Evolutionary conservation across 2,888 invertebrate genomes (phyloP).

Genomic region (Smittia aterrima): DNA sequence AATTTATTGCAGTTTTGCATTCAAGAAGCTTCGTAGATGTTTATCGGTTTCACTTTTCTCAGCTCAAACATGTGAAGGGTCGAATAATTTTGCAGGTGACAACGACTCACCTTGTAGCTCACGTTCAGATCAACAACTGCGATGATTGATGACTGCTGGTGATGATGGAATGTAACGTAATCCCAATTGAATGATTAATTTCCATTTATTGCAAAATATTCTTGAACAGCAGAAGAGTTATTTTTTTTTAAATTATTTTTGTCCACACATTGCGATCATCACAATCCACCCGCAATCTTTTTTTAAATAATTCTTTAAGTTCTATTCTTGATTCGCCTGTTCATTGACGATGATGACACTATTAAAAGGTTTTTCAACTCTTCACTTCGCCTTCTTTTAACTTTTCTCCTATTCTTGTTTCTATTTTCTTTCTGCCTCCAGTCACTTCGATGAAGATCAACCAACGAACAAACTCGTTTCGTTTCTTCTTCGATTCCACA

Average conservation of each 20-base stretch:
- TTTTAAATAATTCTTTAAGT: not conserved
- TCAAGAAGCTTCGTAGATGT: not conserved
- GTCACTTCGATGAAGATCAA: not conserved
- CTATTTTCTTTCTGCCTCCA: not conserved
- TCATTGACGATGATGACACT: not conserved
- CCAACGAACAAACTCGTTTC: not conserved
- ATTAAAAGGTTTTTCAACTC: constrained; percentile 20
- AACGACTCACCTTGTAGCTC: constrained; percentile 11
- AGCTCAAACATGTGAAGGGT: not conserved
- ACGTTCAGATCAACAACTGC: constrained; percentile 21
- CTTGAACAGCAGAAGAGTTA: not conserved
- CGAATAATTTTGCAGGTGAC: not conserved
- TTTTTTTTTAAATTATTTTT: constrained; percentile 5
- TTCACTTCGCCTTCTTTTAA: not conserved
- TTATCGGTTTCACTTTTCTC: not conserved
- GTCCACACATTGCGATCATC: not conserved
- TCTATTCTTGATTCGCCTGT: not conserved
- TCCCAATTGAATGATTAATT: constrained; percentile 40
- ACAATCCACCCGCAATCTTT: not conserved
- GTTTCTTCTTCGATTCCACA: not conserved
- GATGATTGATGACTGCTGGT: constrained; percentile 29
- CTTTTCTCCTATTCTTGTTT: not conserved
- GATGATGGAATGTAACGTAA: constrained; percentile 39
- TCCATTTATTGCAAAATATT: constrained; percentile 33
- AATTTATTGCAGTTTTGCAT: not conserved